Conservation (phyloP, 2,113 vertebrate genomes). For the Xiphophorus hellerii region DNA sequence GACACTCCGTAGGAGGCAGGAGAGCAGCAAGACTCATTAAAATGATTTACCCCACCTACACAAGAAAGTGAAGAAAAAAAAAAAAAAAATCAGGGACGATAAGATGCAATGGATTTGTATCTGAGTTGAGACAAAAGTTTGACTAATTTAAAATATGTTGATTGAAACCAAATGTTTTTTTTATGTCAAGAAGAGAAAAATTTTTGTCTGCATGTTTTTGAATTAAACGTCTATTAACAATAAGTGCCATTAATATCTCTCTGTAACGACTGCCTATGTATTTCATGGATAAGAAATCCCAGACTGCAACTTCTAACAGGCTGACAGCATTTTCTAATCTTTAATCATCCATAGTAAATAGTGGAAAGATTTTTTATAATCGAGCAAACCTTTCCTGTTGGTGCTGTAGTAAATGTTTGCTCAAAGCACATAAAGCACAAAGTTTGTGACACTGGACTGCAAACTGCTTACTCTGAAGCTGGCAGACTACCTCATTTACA, state of each 20-base stretch:
- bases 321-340: too few relatives aligned
- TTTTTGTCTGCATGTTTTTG: not conserved
- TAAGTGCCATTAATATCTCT: too few relatives aligned
- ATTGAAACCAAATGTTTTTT: not conserved
- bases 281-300: too few relatives aligned
- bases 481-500: not conserved
- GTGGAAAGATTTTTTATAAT: too few relatives aligned
- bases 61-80: not conserved
- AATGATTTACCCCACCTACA: slow-evolving; percentile 51
- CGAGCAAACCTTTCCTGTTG: too few relatives aligned
- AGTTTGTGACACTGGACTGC: too few relatives aligned
- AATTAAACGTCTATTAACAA: not conserved
- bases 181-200: not conserved
- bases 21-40: slow-evolving; percentile 57
- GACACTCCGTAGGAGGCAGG: slow-evolving; percentile 41
- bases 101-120: slow-evolving; percentile 6
- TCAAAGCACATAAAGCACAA: too few relatives aligned
- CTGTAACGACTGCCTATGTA: too few relatives aligned
- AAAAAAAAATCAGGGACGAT: slow-evolving; percentile 6
- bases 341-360: too few relatives aligned
- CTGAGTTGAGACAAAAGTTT: not conserved
- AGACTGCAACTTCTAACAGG: too few relatives aligned
- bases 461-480: too few relatives aligned
- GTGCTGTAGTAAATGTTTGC: too few relatives aligned
- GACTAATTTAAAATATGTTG: not conserved